Base-by-base conservation (phyloP, 2,113 vertebrate genomes). In the Eonycteris spelaea region DNA sequence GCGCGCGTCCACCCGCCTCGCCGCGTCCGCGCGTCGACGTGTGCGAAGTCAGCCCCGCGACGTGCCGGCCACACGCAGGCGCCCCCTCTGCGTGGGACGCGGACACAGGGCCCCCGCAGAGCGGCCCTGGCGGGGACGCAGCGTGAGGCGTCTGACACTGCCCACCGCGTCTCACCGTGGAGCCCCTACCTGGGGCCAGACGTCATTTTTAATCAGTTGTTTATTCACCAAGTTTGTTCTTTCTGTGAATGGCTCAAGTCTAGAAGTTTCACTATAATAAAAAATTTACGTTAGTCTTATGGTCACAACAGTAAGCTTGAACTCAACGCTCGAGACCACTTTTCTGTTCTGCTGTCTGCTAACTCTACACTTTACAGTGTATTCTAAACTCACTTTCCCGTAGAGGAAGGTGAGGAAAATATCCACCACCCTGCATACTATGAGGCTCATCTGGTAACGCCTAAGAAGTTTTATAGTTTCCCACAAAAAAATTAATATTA, bases 191-290 rank as follows among this genome's bases (percentile, higher is more conserved):
- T 48, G 45, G 45, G 45, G 11, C 45, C 40, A n/a, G n/a, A n/a
- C n/a, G n/a, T n/a, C n/a, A n/a, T 87, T 51, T 91, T 75, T 22
- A n/a, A 33, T 11, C 1, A 21, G 22, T 43, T 68, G 18, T 63
- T 75, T 88, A 79, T 53, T 61, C 57, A 38, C 18, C 28, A 65
- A 90, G 3, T 82, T 75, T 73, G 24, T 33, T 96, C 18, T 95
- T 92, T 78, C 15, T 48, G 45, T 48, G 45, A 74, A 2, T 84
- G 48, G 11, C 22, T 92, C 35, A 63, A 73, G 40, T 78, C 26
- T 61, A 68, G 22, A 85, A 57, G 2, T 84, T 55, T 63, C 19
- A 78, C 14, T 84, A 22, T 19, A 61, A 75, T 79, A 21, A 93
- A 84, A 79, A 94, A 15, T 80, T 65, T 61, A 51, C 40, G 84